These are phyloP conservation scores for Arnoldichthys spilopterus DNA, from an alignment of 2,797 vertebrate genomes.

Conservation along the genomic window DNA sequence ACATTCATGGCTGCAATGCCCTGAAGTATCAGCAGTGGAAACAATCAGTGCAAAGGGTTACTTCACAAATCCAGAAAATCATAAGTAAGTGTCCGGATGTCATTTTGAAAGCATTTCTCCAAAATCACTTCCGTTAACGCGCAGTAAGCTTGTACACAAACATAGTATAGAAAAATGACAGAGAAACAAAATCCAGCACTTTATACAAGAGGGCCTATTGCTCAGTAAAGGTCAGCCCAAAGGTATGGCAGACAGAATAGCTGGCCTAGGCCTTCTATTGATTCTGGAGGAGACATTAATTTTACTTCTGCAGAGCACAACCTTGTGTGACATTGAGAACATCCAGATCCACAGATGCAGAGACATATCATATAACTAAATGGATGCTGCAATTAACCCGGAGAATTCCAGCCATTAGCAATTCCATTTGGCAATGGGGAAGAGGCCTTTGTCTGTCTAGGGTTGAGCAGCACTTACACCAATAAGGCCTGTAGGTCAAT, in stretches of 20 bases:
- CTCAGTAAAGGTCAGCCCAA: conserved; percentile 54
- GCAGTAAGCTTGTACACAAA: background rate
- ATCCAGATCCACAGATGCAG: conserved; percentile 31
- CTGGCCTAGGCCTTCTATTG: conserved; percentile 50
- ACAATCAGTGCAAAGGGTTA: background rate
- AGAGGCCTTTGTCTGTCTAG: conserved; percentile 1
- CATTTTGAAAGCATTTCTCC: conserved; percentile 11
- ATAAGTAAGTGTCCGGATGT: background rate
- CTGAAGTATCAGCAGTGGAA: background rate
- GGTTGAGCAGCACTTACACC: background rate
- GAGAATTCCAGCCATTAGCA: conserved; percentile 28
- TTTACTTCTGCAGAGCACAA: conserved; percentile 45
- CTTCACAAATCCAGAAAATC: conserved; percentile 9
- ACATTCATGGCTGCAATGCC: background rate
- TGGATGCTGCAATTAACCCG: conserved; percentile 48
- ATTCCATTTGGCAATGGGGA: background rate
- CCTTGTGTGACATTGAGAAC: conserved; percentile 51
- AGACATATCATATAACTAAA: conserved; percentile 62
- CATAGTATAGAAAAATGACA: background rate
- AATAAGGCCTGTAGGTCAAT: background rate
- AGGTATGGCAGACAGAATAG: conserved; percentile 42
- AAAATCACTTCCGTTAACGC: background rate
- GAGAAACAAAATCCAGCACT: background rate
- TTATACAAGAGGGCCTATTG: conserved; percentile 35
- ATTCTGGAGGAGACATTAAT: conserved; percentile 58